Conservation (phyloP, 2,888 invertebrate species). For the Merodon equestris region DNA sequence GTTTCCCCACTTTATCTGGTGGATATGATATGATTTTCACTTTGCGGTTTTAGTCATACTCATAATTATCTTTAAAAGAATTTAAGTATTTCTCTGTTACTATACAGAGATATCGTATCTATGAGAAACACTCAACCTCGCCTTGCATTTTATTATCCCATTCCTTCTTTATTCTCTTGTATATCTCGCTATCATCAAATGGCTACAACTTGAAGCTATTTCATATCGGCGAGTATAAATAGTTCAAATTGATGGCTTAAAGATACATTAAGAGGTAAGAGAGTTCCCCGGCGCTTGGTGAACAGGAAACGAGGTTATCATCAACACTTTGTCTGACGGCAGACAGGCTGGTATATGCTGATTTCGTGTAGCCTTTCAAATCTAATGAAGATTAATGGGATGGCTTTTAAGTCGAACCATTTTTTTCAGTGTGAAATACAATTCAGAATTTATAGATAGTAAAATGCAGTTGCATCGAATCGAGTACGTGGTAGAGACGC, state of each 20-base stretch:
- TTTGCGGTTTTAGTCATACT: background rate
- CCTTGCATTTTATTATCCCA: constrained; percentile 55
- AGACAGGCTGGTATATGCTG: constrained; percentile 41
- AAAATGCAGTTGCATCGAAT: constrained; percentile 41
- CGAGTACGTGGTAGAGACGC: background rate
- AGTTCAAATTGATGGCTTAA: constrained; percentile 35
- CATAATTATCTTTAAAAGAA: constrained; percentile 18
- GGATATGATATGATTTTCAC: no score
- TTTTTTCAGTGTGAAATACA: constrained; percentile 24
- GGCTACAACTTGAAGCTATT: constrained; percentile 20
- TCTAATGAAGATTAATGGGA: constrained; percentile 70
- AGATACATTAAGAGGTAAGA: constrained; percentile 29
- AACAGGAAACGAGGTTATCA: constrained; percentile 20
- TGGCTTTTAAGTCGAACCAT: constrained; percentile 42
- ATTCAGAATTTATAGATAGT: constrained; percentile 40
- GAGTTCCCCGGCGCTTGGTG: background rate
- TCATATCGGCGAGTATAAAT: constrained; percentile 40
- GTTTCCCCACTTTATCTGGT: no score
- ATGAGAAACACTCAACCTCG: constrained; percentile 9
- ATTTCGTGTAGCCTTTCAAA: constrained; percentile 62
- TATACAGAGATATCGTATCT: background rate
- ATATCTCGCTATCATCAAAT: constrained; percentile 41
- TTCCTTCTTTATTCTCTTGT: constrained; percentile 35
- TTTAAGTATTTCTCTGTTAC: constrained; percentile 1
- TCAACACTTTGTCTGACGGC: constrained; percentile 22